Percentiles rank a stretch among this genome's conserved stretches.
phyloP scores from a whole-genome alignment of 1,140 invertebrate genomes.

The Stenopsyche tienmushanensis region DNA sequence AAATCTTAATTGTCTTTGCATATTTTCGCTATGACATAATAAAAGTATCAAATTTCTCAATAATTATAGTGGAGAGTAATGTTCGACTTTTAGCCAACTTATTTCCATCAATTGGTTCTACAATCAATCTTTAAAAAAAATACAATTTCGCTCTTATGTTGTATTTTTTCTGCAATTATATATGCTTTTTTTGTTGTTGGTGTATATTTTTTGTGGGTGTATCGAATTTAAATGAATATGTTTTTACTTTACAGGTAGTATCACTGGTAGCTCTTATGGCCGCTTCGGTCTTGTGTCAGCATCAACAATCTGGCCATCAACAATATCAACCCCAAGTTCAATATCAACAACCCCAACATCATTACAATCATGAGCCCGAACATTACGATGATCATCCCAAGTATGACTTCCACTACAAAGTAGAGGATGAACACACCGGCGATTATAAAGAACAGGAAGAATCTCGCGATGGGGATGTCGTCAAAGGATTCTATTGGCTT shows the following conservation, averaged over 20 bases:
- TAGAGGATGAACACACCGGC: conserved; percentile 54
- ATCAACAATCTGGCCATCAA: conserved; percentile 1
- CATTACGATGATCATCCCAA: conserved; percentile 50
- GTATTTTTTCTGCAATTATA: too few species aligned
- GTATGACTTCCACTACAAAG: conserved; percentile 54
- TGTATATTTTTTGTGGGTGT: too few species aligned
- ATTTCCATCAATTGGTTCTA: too few species aligned
- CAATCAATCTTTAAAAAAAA: too few species aligned
- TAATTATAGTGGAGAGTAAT: too few species aligned
- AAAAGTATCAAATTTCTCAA: too few species aligned
- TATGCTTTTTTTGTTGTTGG: too few species aligned
- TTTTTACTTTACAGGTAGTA: conserved; percentile 3
- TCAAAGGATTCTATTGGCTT: conserved; percentile 53
- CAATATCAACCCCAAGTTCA: conserved; percentile 6
- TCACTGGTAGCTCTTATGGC: conserved; percentile 1
- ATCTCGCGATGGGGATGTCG: conserved; percentile 56
- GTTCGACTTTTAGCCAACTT: too few species aligned
- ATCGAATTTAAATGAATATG: too few species aligned
- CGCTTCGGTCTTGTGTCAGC: neutral
- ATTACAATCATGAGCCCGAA: conserved; percentile 43
- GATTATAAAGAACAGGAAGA: conserved; percentile 59
- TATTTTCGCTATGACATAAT: too few species aligned
- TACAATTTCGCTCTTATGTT: too few species aligned
- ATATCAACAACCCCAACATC: neutral
- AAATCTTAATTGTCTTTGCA: too few species aligned